These are phyloP conservation scores for Turdus rufiventris DNA, from an alignment of 2,113 vertebrate genomes.

Conservation along the genomic window DNA sequence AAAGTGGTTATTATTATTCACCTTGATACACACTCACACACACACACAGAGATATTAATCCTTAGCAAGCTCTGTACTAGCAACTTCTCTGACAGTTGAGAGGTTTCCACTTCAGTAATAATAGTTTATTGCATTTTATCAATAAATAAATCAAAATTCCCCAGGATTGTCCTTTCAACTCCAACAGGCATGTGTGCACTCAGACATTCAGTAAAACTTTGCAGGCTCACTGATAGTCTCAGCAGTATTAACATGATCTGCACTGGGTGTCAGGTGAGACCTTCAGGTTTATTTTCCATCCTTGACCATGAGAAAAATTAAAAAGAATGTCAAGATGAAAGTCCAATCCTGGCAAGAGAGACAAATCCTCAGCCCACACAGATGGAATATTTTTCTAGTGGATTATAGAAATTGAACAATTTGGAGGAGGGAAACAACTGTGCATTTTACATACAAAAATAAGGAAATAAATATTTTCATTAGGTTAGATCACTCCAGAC, in stretches of 20 bases:
- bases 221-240: neutral
- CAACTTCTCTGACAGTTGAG: neutral
- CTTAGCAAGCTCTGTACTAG: neutral
- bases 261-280: neutral
- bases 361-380: neutral
- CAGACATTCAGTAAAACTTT: neutral
- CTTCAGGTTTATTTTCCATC: neutral
- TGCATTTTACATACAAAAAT: neutral
- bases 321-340: neutral
- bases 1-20: constrained; percentile 29
- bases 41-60: neutral
- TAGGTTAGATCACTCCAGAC: neutral
- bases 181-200: neutral
- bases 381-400: neutral
- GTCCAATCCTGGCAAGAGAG: neutral
- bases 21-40: neutral
- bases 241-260: neutral
- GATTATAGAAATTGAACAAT: neutral
- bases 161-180: neutral
- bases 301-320: neutral
- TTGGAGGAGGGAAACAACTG: neutral
- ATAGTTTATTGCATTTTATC: constrained; percentile 12
- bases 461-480: neutral
- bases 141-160: constrained; percentile 1
- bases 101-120: neutral